phyloP scores from a whole-genome alignment of 2,113 vertebrate species.

The Mastomys coucha region DNA sequence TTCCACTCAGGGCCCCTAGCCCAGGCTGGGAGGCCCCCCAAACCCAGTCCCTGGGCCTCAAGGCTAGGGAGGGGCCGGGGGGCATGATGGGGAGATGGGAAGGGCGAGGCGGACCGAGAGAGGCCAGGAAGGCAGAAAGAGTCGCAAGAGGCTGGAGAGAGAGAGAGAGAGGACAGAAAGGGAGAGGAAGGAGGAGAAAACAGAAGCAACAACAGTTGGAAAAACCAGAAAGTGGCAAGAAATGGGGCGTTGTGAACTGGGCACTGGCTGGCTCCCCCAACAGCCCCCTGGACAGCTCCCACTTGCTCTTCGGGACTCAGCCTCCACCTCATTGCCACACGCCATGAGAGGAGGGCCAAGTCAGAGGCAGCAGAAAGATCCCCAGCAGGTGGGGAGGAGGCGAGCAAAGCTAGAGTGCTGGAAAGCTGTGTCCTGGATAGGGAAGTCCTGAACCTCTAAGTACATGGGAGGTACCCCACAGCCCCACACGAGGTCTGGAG shows the following conservation, averaged over 20 bases:
- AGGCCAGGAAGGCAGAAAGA: conserved; percentile 85
- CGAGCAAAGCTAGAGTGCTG: neutral
- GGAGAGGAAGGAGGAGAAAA: conserved; percentile 86
- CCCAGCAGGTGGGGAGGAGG: neutral
- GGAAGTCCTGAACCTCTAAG: neutral
- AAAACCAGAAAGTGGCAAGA: conserved; percentile 85
- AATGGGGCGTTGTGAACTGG: conserved; percentile 84
- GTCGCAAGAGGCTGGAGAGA: conserved; percentile 85
- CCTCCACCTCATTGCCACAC: conserved; percentile 27
- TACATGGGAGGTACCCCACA: neutral
- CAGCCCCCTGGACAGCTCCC: conserved; percentile 49
- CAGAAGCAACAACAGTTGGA: conserved; percentile 85
- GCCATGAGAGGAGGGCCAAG: neutral
- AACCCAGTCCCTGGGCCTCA: conserved; percentile 84
- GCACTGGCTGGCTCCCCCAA: conserved; percentile 69
- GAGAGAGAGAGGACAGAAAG: conserved; percentile 84
- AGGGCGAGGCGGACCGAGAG: conserved; percentile 83
- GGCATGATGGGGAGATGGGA: conserved; percentile 82
- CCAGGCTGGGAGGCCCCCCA: conserved; percentile 84
- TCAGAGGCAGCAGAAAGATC: neutral
- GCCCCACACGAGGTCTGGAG: neutral
- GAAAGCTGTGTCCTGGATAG: neutral
- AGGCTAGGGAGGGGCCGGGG: conserved; percentile 78
- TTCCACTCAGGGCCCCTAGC: conserved; percentile 85
- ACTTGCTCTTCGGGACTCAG: neutral